These are phyloP conservation scores for Phymorhynchus buccinoides DNA, from an alignment of 1,140 invertebrate species.

Conservation along the genomic window DNA sequence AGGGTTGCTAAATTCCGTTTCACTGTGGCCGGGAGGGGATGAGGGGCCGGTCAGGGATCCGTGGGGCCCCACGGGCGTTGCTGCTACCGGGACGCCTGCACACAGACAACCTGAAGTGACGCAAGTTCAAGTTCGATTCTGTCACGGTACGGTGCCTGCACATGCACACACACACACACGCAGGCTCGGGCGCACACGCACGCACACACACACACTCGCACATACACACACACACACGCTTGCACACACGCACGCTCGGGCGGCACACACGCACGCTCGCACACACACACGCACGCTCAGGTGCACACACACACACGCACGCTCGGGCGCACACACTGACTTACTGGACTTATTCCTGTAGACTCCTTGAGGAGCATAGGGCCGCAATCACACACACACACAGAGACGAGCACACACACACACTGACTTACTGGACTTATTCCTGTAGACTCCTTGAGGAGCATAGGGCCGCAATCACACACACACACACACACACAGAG, in stretches of 20 bases:
- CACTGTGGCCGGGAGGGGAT: constrained; percentile 49
- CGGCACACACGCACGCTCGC: neutral
- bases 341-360: too few relatives aligned
- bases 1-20: neutral
- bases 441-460: too few relatives aligned
- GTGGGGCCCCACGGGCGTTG: constrained; percentile 80
- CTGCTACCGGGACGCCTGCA: constrained; percentile 64
- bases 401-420: too few relatives aligned
- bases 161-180: constrained; percentile 1
- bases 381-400: too few relatives aligned
- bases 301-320: too few relatives aligned
- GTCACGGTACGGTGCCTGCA: neutral
- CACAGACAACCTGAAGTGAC: neutral
- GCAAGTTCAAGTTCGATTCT: neutral
- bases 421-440: too few relatives aligned
- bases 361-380: too few relatives aligned
- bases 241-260: neutral
- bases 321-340: too few relatives aligned
- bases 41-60: constrained; percentile 80
- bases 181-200: neutral
- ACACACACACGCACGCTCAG: too few relatives aligned
- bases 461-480: too few relatives aligned
- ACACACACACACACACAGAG: too few relatives aligned
- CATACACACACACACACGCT: neutral
- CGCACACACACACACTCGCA: neutral